phyloP scores from a whole-genome alignment of 2,888 invertebrate species.

The Clanis bilineata region DNA sequence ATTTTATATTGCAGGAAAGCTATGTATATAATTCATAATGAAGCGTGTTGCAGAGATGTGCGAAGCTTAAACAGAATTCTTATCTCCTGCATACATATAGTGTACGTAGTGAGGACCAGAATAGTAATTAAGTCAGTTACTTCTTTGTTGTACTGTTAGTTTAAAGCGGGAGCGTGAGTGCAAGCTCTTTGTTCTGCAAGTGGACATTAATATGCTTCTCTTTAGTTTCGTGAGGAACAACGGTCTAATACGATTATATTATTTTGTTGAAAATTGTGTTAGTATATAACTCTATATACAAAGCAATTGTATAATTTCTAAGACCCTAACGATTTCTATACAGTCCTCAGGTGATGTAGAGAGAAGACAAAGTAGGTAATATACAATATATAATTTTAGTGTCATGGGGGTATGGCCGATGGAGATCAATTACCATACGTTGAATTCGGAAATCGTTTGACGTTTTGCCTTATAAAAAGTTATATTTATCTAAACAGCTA shows the following conservation, averaged over 20 bases:
- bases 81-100: conserved; percentile 1
- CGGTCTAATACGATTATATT: background rate
- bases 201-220: conserved; percentile 5
- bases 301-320: too few relatives aligned
- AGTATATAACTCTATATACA: too few relatives aligned
- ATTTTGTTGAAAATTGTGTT: background rate
- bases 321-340: too few relatives aligned
- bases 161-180: background rate
- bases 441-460: too few relatives aligned
- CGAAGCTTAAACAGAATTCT: background rate
- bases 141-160: conserved; percentile 11
- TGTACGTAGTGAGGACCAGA: background rate
- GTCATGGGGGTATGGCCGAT: too few relatives aligned
- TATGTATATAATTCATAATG: background rate
- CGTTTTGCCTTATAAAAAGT: too few relatives aligned
- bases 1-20: too few relatives aligned
- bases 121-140: conserved; percentile 10
- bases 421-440: too few relatives aligned
- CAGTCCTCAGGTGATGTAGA: too few relatives aligned
- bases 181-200: conserved; percentile 1
- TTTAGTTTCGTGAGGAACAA: background rate
- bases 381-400: too few relatives aligned
- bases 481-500: too few relatives aligned
- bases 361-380: too few relatives aligned
- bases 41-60: background rate